phyloP scores from a whole-genome alignment of 2,797 vertebrate species.

The Champsocephalus gunnari region DNA sequence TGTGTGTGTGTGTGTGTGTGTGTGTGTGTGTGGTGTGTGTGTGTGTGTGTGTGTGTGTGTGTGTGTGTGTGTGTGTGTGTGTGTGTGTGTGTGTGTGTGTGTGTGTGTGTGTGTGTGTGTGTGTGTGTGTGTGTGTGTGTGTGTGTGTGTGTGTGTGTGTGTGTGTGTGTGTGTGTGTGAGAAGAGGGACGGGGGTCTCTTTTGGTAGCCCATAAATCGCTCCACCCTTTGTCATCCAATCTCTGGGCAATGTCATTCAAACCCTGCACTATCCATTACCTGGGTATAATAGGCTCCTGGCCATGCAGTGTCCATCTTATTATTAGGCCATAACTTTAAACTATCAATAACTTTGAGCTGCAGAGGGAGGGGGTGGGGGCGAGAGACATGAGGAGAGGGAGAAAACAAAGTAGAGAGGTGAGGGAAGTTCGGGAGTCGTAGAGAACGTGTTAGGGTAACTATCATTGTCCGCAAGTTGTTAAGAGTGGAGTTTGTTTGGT shows the following conservation, averaged over 20 bases:
- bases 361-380: conserved; percentile 27
- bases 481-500: conserved; percentile 26
- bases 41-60: no score
- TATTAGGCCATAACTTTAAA: conserved; percentile 88
- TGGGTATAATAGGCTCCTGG: conserved; percentile 84
- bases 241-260: conserved; percentile 88
- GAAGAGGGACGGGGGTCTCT: conserved; percentile 52
- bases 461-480: conserved; percentile 39
- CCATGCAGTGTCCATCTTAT: conserved; percentile 86
- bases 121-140: no score
- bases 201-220: conserved; percentile 84
- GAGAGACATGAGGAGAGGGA: conserved; percentile 28
- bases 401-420: conserved; percentile 67
- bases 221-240: conserved; percentile 85
- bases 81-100: no score
- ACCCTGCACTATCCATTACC: conserved; percentile 85
- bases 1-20: no score
- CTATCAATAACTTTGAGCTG: conserved; percentile 87
- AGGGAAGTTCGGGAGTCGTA: conserved; percentile 67
- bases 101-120: no score
- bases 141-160: background rate
- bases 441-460: conserved; percentile 65
- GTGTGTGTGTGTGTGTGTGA: background rate
- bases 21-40: no score
- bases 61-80: no score